These are phyloP conservation scores for Podarcis raffonei DNA, from an alignment of 2,113 vertebrate species.

Conservation along the genomic window DNA sequence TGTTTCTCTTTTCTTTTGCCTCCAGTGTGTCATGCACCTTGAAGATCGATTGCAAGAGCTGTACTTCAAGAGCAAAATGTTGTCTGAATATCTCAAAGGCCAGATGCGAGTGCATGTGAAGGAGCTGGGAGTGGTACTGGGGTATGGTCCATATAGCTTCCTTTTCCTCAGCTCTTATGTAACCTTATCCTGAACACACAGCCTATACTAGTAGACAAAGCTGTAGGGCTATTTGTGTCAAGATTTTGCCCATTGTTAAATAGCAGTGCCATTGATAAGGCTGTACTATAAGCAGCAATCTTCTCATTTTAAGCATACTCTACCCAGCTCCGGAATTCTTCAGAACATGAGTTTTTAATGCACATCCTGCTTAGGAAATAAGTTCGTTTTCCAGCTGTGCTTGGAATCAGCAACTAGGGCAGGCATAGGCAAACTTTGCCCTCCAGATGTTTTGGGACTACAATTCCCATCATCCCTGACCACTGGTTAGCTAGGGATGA, in stretches of 20 bases:
- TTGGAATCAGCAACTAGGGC: neutral
- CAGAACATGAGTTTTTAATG: neutral
- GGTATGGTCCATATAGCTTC: constrained; percentile 78
- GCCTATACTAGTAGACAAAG: neutral
- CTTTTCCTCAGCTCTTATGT: neutral
- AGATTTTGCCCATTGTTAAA: neutral
- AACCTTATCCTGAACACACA: neutral
- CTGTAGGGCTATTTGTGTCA: neutral
- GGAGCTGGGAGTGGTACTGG: constrained; percentile 93
- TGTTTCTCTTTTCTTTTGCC: constrained; percentile 32
- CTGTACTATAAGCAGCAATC: neutral
- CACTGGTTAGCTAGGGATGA: too few relatives aligned
- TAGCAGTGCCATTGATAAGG: neutral
- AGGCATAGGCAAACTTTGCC: too few relatives aligned
- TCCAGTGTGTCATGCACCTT: constrained; percentile 97
- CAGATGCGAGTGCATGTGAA: constrained; percentile 98
- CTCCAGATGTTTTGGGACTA: too few relatives aligned
- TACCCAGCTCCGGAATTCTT: neutral
- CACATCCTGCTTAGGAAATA: neutral
- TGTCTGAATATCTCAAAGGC: constrained; percentile 96
- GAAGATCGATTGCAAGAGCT: constrained; percentile 97
- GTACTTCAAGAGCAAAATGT: constrained; percentile 98
- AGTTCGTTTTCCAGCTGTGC: neutral
- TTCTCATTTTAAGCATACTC: neutral
- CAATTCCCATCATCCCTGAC: too few relatives aligned